phyloP scores from a whole-genome alignment of 1,140 invertebrate species.

The Drosophila takahashii region DNA sequence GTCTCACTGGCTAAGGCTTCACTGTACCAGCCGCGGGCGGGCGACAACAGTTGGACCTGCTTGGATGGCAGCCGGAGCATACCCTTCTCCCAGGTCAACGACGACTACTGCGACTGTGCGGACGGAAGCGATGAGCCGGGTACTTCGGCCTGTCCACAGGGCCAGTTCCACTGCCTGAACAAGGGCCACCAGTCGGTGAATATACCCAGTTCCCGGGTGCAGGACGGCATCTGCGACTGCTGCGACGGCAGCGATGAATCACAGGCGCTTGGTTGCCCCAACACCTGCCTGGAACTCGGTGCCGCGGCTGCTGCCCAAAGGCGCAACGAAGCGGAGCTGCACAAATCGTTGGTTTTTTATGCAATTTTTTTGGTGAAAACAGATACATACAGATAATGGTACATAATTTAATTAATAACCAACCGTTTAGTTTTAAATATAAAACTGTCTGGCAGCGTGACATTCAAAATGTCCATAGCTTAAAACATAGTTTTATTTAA shows the following conservation, averaged over 20 bases:
- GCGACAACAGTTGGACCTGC: constrained; percentile 90
- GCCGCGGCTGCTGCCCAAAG: constrained; percentile 91
- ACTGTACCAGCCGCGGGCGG: constrained; percentile 89
- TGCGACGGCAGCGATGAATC: constrained; percentile 99
- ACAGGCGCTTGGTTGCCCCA: constrained; percentile 88
- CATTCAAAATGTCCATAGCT: constrained; percentile 16
- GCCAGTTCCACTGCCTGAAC: constrained; percentile 96
- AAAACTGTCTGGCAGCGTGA: constrained; percentile 10
- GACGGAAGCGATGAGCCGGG: constrained; percentile 99
- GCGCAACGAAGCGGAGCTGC: constrained; percentile 89
- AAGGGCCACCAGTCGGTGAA: constrained; percentile 91
- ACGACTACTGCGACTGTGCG: constrained; percentile 99
- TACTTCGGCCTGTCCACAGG: constrained; percentile 95
- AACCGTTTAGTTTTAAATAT: constrained; percentile 30
- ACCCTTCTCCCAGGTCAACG: constrained; percentile 89
- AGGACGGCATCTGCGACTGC: constrained; percentile 99
- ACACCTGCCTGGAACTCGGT: constrained; percentile 94
- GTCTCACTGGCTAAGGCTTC: constrained; percentile 86
- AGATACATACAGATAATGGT: no score
- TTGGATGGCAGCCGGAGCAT: constrained; percentile 94
- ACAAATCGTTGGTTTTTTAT: no score
- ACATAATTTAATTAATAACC: constrained; percentile 63
- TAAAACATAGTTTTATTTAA: constrained; percentile 52
- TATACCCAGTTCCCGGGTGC: constrained; percentile 95
- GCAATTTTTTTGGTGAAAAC: no score